Evolutionary conservation across 2,797 vertebrate genomes (phyloP), one percentile per base, ranked within the genome.

Genomic region (Ispidina lecontei): DNA sequence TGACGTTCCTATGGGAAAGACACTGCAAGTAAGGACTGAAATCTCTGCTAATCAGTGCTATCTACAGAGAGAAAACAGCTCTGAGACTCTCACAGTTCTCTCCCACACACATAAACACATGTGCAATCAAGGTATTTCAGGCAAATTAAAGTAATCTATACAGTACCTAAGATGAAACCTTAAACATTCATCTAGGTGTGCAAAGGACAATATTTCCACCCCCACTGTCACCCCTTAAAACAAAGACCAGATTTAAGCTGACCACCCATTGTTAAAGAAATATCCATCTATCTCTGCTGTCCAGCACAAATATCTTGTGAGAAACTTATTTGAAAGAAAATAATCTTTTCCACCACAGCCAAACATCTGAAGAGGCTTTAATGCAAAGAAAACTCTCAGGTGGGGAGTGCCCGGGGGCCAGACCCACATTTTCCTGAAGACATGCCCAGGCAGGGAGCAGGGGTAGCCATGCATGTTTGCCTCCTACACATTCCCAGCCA

Each of bases 1-100:
- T 99, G 56, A 96, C 87, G 17, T 97, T 98, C 99, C 99, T 99
- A 9, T 4, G 52, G n/a, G 43, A 87, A 39, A 89, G 67, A 81
- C 33, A 54, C 14, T 23, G 55, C 15, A 51, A 51, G 21, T 44
- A 76, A 90, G n/a, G 17, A 75, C 11, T 22, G 47, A 82, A 51
- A 56, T 46, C 14, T 84, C 39, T 51, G 47, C 35, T 84, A 93
- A 78, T 51, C 9, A 44, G 10, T 18, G 25, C 49, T 58, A 19
- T 22, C 65, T 65, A 68, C 68, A 47, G 54, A 79, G 56, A 55
- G 43, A 60, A 92, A 71, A 28, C 46, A 59, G 25, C 52, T 46
- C 3, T 29, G 15, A 56, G 44, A 49, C 29, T 74, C 37, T 4
- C 43, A 74, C 51, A 69, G 29, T 6, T 81, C 39, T 43, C 10